Conservation (phyloP, 2,888 invertebrate genomes). For the Caenorhabditis panamensis region DNA sequence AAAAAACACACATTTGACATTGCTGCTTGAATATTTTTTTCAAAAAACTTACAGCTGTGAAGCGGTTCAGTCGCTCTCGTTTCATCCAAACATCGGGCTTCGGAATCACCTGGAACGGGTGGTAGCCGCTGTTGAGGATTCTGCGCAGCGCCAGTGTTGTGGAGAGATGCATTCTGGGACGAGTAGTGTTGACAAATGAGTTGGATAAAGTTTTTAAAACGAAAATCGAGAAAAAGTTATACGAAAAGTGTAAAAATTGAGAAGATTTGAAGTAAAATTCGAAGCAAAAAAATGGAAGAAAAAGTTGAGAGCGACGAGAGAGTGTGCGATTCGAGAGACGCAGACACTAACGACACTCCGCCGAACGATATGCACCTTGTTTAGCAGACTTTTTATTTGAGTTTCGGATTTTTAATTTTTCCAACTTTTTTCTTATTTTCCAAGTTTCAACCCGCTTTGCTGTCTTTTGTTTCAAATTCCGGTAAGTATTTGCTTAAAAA, state of each 20-base stretch:
- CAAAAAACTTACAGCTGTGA: conserved; percentile 75
- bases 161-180: conserved; percentile 57
- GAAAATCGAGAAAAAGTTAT: background rate
- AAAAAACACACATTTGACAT: conserved; percentile 50
- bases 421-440: background rate
- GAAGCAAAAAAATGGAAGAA: background rate
- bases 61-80: conserved; percentile 75
- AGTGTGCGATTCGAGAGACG: conserved; percentile 20
- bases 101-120: conserved; percentile 77
- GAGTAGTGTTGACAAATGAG: too few species aligned
- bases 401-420: conserved; percentile 10
- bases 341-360: conserved; percentile 42
- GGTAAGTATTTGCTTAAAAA: conserved; percentile 4
- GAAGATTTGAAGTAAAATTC: background rate
- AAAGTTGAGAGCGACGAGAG: conserved; percentile 3
- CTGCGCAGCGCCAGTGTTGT: conserved; percentile 68
- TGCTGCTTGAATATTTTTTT: too few species aligned
- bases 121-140: conserved; percentile 77
- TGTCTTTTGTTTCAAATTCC: background rate
- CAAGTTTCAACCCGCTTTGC: too few species aligned
- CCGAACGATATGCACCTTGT: conserved; percentile 18
- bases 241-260: background rate
- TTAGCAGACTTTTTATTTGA: conserved; percentile 30
- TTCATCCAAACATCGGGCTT: conserved; percentile 78
- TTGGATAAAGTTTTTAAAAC: background rate